Conservation (phyloP, 2,888 invertebrate species). For the Hybos culiciformis region DNA sequence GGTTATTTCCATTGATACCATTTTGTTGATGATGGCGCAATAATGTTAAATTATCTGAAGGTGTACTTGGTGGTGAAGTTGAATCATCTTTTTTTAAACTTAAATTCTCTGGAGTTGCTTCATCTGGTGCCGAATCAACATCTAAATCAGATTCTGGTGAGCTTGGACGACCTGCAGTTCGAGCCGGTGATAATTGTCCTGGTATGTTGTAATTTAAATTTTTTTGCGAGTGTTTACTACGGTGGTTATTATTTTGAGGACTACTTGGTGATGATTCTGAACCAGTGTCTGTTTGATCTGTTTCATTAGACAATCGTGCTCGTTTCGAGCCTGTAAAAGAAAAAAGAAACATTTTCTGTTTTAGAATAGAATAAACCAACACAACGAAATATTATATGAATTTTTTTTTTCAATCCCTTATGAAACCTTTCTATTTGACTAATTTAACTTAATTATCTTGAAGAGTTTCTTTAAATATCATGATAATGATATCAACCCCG, state of each 20-base stretch:
- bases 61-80: constrained; percentile 34
- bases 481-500: no score
- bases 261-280: constrained; percentile 36
- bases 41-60: constrained; percentile 29
- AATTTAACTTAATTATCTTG: no score
- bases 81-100: constrained; percentile 55
- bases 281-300: constrained; percentile 35
- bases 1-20: constrained; percentile 24
- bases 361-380: no score
- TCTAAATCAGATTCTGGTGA: constrained; percentile 36
- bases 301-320: constrained; percentile 34
- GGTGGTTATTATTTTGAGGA: constrained; percentile 20
- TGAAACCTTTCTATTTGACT: no score
- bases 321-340: constrained; percentile 30
- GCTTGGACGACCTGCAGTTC: constrained; percentile 35
- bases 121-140: constrained; percentile 37
- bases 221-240: constrained; percentile 14
- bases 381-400: no score
- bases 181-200: constrained; percentile 31
- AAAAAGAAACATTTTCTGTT: no score
- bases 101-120: constrained; percentile 63
- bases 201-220: constrained; percentile 23
- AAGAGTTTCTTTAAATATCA: no score
- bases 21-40: constrained; percentile 24
- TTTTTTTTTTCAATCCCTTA: no score